Base-by-base conservation (phyloP, 1,140 invertebrate genomes). In the Manduca sexta region DNA sequence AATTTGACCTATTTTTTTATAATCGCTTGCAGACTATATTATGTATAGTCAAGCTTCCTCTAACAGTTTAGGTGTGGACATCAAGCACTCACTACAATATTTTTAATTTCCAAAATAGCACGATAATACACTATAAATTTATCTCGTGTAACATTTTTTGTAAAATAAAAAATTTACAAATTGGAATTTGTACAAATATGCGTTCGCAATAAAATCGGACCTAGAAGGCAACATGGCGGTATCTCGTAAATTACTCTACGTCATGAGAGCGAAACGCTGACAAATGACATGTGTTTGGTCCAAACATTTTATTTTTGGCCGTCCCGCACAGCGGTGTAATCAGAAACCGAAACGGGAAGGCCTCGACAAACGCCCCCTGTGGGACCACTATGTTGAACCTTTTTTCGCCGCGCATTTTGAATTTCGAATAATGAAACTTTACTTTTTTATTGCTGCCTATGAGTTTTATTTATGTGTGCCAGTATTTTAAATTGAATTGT, bases 211-310 rank as follows among this genome's bases (percentile, higher is more conserved):
- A 34, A 34, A 34, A 8, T 13, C 11, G 52, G 39, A 53, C 56
- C 58, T 56, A 31, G 14, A 56, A 45, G 52, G 50, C 47, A 60
- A 34, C 40, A 50, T 30, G 38, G 50, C 50, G 53, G 53, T 52
- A 26, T 26, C 21, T 26, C 21, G 21, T 26, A 26, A 70, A 74
- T 74, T 75, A 64, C 73, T 66, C 49, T 47, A 64, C 56, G 60
- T 73, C 69, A 66, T 69, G 68, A 63, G 61, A 74, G 61, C 65
- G 65, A 74, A 71, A 68, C 64, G 69, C 68, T 82, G 21, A 26
- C 21, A 82, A 82, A 82, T 79, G 73, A 76, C 74, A 82, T 79
- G 67, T 82, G 74, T 74, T 69, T 64, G 64, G 55, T 62, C 62
- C 52, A 47, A 42, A 46, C 21, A 26, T 66, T 78, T 72, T 81